These are phyloP conservation scores for Rhogogaster chlorosoma DNA, from an alignment of 2,888 invertebrate genomes.

Conservation along the genomic window DNA sequence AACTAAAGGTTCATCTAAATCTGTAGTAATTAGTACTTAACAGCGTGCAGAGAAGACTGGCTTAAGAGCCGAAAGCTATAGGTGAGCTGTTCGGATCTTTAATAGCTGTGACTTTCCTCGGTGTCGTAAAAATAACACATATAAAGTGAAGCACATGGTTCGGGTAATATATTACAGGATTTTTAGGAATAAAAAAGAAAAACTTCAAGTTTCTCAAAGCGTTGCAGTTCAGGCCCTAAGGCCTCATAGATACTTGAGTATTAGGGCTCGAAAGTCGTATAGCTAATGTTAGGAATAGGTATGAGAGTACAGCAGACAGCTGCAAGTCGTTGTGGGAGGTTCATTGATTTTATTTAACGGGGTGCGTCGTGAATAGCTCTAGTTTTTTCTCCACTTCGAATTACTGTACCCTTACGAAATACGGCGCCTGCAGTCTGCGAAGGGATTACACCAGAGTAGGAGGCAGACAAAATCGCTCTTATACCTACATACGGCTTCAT, in stretches of 20 bases:
- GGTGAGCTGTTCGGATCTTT: background rate
- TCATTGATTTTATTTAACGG: conserved; percentile 43
- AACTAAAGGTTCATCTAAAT: background rate
- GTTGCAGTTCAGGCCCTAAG: background rate
- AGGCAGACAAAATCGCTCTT: conserved; percentile 35
- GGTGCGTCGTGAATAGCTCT: conserved; percentile 16
- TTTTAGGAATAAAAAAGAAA: conserved; percentile 11
- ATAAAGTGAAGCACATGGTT: conserved; percentile 24
- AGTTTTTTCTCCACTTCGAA: background rate
- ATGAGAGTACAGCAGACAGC: conserved; percentile 30
- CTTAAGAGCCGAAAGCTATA: background rate
- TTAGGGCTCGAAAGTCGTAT: background rate
- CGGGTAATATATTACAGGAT: conserved; percentile 17
- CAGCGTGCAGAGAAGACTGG: background rate
- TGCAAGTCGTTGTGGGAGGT: conserved; percentile 44
- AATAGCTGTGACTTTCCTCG: background rate
- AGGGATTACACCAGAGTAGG: conserved; percentile 26
- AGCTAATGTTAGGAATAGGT: background rate
- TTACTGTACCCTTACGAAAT: background rate
- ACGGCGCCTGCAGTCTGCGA: conserved; percentile 29
- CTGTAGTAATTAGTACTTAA: background rate
- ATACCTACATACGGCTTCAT: conserved; percentile 32
- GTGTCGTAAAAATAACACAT: conserved; percentile 31
- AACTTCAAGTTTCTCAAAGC: background rate
- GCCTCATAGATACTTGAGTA: background rate